Evolutionary conservation across 2,797 vertebrate genomes (phyloP).

Genomic region (Geotrypetes seraphini): DNA sequence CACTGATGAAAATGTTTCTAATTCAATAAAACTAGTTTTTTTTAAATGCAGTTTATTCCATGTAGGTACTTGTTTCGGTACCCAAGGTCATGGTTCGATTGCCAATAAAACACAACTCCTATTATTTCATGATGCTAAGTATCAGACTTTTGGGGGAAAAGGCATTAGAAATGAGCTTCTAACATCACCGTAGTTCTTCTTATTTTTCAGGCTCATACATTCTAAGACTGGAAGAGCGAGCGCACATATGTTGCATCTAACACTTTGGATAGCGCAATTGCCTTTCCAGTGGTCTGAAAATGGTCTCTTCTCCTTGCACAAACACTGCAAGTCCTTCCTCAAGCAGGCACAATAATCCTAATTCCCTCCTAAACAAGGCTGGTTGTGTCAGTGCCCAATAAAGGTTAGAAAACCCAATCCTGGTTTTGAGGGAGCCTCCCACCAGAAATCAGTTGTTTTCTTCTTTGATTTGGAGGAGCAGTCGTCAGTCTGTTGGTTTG

Average conservation of each 20-base stretch:
- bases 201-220: slow-evolving; percentile 69
- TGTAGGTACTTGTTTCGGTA: slow-evolving; percentile 68
- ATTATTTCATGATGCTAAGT: slow-evolving; percentile 23
- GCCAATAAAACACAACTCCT: slow-evolving; percentile 47
- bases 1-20: slow-evolving; percentile 24
- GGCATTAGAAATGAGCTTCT: slow-evolving; percentile 68
- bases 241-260: too few species aligned
- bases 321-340: slow-evolving; percentile 33
- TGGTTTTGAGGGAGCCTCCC: slow-evolving; percentile 49
- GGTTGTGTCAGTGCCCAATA: slow-evolving; percentile 40
- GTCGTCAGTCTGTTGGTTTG: slow-evolving; percentile 35
- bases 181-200: slow-evolving; percentile 65
- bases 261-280: too few species aligned
- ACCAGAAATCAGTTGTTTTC: slow-evolving; percentile 30
- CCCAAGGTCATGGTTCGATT: slow-evolving; percentile 38
- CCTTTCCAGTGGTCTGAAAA: too few species aligned
- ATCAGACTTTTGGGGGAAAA: slow-evolving; percentile 56
- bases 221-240: slow-evolving; percentile 47
- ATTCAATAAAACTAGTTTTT: slow-evolving; percentile 13
- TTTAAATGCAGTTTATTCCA: slow-evolving; percentile 28
- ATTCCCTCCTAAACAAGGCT: slow-evolving; percentile 50
- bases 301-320: slow-evolving; percentile 21
- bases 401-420: slow-evolving; percentile 18
- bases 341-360: slow-evolving; percentile 66
- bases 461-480: slow-evolving; percentile 42